Conservation (phyloP, 1,140 invertebrate genomes). For the Pararge aegeria region DNA sequence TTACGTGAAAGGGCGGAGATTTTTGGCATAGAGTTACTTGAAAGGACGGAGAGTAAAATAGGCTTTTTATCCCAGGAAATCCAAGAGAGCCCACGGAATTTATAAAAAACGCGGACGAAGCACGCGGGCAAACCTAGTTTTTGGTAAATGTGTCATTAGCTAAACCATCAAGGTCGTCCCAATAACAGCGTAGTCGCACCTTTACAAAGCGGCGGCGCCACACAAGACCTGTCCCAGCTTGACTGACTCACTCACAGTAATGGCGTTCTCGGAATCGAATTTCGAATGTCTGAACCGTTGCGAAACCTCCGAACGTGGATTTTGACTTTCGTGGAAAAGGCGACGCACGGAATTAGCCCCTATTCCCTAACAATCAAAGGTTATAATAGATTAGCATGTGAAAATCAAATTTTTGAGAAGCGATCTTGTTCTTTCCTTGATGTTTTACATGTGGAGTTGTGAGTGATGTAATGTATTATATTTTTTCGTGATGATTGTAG, state of each 20-base stretch:
- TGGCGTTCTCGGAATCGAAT: slow-evolving; percentile 63
- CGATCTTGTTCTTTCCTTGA: not conserved
- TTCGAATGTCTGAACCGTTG: slow-evolving; percentile 55
- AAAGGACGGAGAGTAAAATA: too few species aligned
- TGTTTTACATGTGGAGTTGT: not conserved
- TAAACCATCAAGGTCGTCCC: slow-evolving; percentile 22
- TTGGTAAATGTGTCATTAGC: too few species aligned
- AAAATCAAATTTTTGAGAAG: not conserved
- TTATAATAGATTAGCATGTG: not conserved
- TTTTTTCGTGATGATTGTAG: not conserved
- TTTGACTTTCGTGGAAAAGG: slow-evolving; percentile 21
- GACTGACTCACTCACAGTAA: slow-evolving; percentile 53
- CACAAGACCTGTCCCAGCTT: slow-evolving; percentile 50
- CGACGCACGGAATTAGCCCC: not conserved
- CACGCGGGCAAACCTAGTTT: too few species aligned
- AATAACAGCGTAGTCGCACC: slow-evolving; percentile 19
- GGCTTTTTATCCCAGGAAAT: too few species aligned
- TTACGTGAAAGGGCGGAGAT: too few species aligned
- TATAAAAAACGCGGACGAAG: too few species aligned
- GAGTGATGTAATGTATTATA: not conserved
- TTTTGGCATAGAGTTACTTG: too few species aligned
- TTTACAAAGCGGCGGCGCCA: slow-evolving; percentile 39
- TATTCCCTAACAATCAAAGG: not conserved
- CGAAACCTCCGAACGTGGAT: slow-evolving; percentile 45
- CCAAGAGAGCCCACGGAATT: too few species aligned